Conservation (phyloP, 2,113 vertebrate species). For the Poecile atricapillus region DNA sequence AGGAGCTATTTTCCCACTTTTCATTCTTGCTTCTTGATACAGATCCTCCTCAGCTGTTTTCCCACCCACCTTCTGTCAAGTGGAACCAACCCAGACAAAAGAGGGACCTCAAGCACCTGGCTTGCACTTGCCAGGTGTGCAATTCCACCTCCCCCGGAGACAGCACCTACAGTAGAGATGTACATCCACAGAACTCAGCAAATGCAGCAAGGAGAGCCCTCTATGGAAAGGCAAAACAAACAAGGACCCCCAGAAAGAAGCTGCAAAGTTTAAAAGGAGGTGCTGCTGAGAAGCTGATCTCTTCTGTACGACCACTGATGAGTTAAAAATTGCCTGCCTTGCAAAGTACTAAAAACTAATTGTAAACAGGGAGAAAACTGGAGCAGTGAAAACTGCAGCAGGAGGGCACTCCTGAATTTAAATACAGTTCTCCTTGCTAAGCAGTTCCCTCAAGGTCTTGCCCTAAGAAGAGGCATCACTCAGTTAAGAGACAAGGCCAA, state of each 20-base stretch:
- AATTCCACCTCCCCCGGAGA: not conserved
- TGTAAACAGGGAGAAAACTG: not conserved
- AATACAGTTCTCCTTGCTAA: not conserved
- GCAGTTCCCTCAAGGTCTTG: not conserved
- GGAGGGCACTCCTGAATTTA: not conserved
- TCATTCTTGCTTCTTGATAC: not conserved
- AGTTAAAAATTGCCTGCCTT: not conserved
- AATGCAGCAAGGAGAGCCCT: not conserved
- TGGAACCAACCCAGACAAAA: not conserved
- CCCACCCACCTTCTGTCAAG: not conserved
- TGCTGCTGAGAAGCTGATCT: not conserved
- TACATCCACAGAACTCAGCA: too few species aligned
- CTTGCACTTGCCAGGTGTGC: not conserved
- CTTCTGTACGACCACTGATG: rapidly evolving
- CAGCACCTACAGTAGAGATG: not conserved
- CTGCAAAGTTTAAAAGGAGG: not conserved
- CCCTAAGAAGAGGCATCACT: not conserved
- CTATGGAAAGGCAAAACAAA: not conserved
- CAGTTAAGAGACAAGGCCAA: not conserved
- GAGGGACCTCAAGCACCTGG: not conserved
- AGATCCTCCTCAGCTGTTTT: not conserved
- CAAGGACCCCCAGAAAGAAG: not conserved
- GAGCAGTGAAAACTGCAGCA: not conserved
- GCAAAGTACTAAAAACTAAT: not conserved
- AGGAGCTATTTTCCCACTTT: not conserved